A percentile compares a stretch with the other conserved stretches of the same genome.
phyloP scores from a whole-genome alignment of 2,113 vertebrate species.

The Elephantulus edwardii region DNA sequence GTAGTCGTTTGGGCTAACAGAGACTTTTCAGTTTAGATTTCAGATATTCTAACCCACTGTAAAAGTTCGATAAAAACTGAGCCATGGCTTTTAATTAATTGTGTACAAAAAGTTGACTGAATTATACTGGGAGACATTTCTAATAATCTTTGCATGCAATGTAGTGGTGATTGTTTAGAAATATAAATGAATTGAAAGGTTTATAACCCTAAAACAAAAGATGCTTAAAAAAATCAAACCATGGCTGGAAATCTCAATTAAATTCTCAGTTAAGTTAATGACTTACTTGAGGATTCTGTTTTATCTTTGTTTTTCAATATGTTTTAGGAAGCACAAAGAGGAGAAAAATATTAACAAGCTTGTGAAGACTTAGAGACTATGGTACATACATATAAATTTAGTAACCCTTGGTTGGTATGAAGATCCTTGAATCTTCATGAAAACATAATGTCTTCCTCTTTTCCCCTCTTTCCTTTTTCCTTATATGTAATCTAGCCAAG shows the following conservation, averaged over 20 bases:
- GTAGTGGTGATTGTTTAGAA: slow-evolving; percentile 83
- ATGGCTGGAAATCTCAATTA: slow-evolving; percentile 78
- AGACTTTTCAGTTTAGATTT: slow-evolving; percentile 81
- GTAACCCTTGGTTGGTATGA: neutral
- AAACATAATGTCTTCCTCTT: slow-evolving; percentile 40
- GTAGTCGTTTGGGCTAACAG: slow-evolving; percentile 78
- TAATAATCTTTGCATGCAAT: slow-evolving; percentile 83
- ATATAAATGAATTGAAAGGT: slow-evolving; percentile 83
- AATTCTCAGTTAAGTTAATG: slow-evolving; percentile 76
- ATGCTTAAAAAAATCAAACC: slow-evolving; percentile 81
- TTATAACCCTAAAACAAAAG: slow-evolving; percentile 84
- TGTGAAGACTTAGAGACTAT: slow-evolving; percentile 61
- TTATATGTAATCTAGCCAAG: neutral
- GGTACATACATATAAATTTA: slow-evolving; percentile 51
- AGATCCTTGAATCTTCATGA: slow-evolving; percentile 41
- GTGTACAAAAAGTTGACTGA: slow-evolving; percentile 81
- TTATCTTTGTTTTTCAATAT: slow-evolving; percentile 83
- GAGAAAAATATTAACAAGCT: slow-evolving; percentile 71
- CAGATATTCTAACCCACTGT: slow-evolving; percentile 80
- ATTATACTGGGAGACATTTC: slow-evolving; percentile 80
- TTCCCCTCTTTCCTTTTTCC: neutral
- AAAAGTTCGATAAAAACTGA: slow-evolving; percentile 83
- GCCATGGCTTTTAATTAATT: slow-evolving; percentile 86
- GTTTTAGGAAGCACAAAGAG: slow-evolving; percentile 40
- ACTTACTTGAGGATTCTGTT: slow-evolving; percentile 82